Base-by-base conservation (phyloP, 2,888 invertebrate genomes). In the Phaedon cochleariae region DNA sequence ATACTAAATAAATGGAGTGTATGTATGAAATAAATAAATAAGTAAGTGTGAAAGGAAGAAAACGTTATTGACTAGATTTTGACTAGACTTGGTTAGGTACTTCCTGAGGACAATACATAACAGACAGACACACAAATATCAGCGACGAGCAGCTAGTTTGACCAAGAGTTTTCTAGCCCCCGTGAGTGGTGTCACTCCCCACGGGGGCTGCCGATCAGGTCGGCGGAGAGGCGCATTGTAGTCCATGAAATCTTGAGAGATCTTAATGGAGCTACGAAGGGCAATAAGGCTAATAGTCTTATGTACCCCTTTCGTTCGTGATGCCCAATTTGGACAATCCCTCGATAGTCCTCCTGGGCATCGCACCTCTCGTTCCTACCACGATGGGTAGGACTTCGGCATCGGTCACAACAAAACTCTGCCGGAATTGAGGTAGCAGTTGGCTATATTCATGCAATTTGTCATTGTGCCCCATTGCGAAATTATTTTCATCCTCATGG, bases 341-440 rank as follows among this genome's bases (percentile, higher is more conserved):
- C 0, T 20, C 5, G 15, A 74, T 29, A 20, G 79, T 81, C 55
- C 67, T 60, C 67, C 59, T 74, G 46, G 79, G 79, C 65, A 80
- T 65, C 12, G 77, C 76, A 12, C 79, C 31, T 10, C 31, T 34
- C 2, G 31, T 34, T 34, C 80, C 79, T 18, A 81, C 73, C 53
- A 80, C 77, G 5, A 79, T 71, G 0, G 80, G 80, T 55, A 79
- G 69, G 51, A 79, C 78, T 48, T 70, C 62, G 0, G 69, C 72
- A 45, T 46, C 49, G 6, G 49, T 5, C 0, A 61, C 72, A 2
- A 65, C 67, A 3, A 64, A 70, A 20, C 53, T 10, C 7, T 21
- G 22, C 53, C 62, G 68, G 20, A 75, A 62, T 21, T 45, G 7
- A 10, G 74, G 72, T 64, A 76, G 67, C 57, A 76, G 67, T 2